A percentile compares a stretch with the other conserved stretches of the same genome.
Evolutionary conservation across 2,888 invertebrate species (phyloP).

Genomic region (Dicyrtomina minuta): DNA sequence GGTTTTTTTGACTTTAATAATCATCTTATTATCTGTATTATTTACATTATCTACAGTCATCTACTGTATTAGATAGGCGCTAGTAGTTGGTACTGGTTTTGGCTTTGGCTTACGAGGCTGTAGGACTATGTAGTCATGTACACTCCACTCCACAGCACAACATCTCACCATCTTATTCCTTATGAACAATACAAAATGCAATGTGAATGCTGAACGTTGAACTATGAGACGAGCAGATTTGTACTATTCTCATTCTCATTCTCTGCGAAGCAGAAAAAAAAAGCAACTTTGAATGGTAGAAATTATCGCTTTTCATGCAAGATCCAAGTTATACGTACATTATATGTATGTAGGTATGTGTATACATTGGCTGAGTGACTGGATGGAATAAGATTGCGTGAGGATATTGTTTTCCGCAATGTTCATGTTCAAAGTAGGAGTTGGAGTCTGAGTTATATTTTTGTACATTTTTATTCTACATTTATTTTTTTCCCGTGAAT

Average conservation of each 20-base stretch:
- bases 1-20: conserved; percentile 20
- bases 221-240: conserved; percentile 29
- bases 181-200: background rate
- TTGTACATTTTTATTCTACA: conserved; percentile 4
- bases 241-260: conserved; percentile 23
- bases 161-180: background rate
- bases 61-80: conserved; percentile 5
- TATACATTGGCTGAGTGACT: conserved; percentile 37
- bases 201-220: conserved; percentile 19
- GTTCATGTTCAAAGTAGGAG: conserved; percentile 33
- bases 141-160: no score
- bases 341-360: background rate
- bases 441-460: conserved; percentile 15
- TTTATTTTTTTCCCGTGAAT: conserved; percentile 33
- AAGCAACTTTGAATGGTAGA: conserved; percentile 35
- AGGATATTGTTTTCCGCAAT: conserved; percentile 30
- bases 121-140: no score
- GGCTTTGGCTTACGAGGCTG: no score
- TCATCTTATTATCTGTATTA: conserved; percentile 29
- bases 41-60: conserved; percentile 31
- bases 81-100: no score
- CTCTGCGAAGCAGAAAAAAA: conserved; percentile 31
- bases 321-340: conserved; percentile 6
- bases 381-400: conserved; percentile 25
- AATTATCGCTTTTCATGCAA: conserved; percentile 39